Evolutionary conservation across 2,888 invertebrate species (phyloP).

Genomic region (Clanis bilineata): DNA sequence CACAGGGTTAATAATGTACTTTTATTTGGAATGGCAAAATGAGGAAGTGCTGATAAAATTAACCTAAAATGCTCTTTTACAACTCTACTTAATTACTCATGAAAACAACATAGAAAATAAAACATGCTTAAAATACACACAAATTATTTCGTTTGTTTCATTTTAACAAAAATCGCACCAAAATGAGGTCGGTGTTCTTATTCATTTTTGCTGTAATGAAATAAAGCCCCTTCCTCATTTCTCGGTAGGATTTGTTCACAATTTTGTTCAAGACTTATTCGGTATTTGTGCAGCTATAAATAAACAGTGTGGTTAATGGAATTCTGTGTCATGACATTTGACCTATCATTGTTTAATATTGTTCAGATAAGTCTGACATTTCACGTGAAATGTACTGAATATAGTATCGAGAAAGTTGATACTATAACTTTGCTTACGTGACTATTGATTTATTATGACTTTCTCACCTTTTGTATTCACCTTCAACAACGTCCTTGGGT

Average conservation of each 20-base stretch:
- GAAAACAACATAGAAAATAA: not conserved
- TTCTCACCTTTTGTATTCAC: conserved; percentile 38
- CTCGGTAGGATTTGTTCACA: conserved; percentile 54
- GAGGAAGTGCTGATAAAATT: conserved; percentile 13
- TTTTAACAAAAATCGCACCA: conserved; percentile 40
- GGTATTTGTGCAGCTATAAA: conserved; percentile 57
- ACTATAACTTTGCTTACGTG: conserved; percentile 30
- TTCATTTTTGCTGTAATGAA: conserved; percentile 50
- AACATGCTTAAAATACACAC: no score
- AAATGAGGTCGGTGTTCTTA: conserved; percentile 35
- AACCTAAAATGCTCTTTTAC: conserved; percentile 25
- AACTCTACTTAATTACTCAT: not conserved
- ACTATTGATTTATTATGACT: conserved; percentile 48
- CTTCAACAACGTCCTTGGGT: conserved; percentile 42
- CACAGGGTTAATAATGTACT: conserved; percentile 3
- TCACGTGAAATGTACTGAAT: not conserved
- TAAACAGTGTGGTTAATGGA: conserved; percentile 61
- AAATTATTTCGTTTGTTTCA: not conserved
- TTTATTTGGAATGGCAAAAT: not conserved
- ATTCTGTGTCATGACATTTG: conserved; percentile 58
- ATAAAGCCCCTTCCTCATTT: conserved; percentile 55
- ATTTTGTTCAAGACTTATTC: conserved; percentile 49
- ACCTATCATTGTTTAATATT: conserved; percentile 47
- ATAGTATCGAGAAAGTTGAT: not conserved
- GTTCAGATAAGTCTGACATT: conserved; percentile 31